phyloP scores from a whole-genome alignment of 2,888 invertebrate species.

The Microctonus hyperodae region DNA sequence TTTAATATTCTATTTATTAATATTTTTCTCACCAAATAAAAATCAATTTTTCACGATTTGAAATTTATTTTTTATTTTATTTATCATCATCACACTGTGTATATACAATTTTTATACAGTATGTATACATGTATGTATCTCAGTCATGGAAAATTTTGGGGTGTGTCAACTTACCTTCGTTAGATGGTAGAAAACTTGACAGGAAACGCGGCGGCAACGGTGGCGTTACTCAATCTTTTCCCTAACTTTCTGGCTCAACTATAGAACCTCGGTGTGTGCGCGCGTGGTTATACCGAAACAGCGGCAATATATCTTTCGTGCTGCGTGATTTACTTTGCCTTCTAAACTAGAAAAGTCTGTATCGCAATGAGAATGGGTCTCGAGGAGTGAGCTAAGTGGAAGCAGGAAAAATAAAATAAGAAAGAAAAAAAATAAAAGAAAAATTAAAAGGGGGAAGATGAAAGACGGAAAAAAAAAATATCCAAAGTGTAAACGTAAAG shows the following conservation, averaged over 20 bases:
- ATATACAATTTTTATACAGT: too few relatives aligned
- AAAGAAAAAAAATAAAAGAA: background rate
- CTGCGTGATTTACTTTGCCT: slow-evolving; percentile 30
- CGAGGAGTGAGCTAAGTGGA: background rate
- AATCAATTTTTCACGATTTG: too few relatives aligned
- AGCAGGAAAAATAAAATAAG: background rate
- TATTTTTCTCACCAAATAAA: too few relatives aligned
- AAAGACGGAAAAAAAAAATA: background rate
- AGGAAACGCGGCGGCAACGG: background rate
- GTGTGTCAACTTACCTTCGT: slow-evolving; percentile 2
- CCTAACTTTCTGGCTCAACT: slow-evolving; percentile 9
- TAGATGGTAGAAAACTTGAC: background rate
- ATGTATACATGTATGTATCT: background rate
- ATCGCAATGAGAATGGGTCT: background rate
- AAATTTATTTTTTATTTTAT: too few relatives aligned
- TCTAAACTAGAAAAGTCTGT: slow-evolving; percentile 27
- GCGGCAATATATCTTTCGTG: slow-evolving; percentile 30
- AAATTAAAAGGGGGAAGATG: background rate
- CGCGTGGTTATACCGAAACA: slow-evolving; percentile 4
- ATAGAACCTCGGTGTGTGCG: background rate
- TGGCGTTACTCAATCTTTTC: slow-evolving; percentile 4
- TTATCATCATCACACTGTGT: too few relatives aligned
- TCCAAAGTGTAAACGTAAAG: background rate
- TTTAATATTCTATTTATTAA: too few relatives aligned
- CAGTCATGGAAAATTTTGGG: background rate